Conservation (phyloP, 1,140 invertebrate species). For the Drosophila quadrilineata region DNA sequence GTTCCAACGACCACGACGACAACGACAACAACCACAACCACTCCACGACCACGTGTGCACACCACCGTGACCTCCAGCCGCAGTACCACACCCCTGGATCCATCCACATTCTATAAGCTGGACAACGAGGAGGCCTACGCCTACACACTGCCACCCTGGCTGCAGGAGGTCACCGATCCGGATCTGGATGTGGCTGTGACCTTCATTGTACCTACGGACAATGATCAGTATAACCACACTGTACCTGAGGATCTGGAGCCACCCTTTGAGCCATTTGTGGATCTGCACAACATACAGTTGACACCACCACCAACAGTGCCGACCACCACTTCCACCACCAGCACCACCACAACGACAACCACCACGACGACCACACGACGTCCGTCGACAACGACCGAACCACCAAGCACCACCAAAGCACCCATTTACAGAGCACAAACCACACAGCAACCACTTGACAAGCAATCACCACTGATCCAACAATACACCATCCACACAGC, state of each 20-base stretch:
- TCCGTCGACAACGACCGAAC: constrained; percentile 17
- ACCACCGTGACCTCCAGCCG: constrained; percentile 28
- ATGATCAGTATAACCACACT: constrained; percentile 72
- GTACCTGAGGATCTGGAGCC: constrained; percentile 61
- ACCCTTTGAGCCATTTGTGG: constrained; percentile 67
- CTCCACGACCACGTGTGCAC: constrained; percentile 11
- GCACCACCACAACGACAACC: constrained; percentile 7
- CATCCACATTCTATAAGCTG: constrained; percentile 43
- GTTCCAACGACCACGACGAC: constrained; percentile 33
- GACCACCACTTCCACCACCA: constrained; percentile 25
- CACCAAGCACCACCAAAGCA: constrained; percentile 46
- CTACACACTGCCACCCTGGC: constrained; percentile 69
- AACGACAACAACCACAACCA: constrained; percentile 30
- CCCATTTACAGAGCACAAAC: constrained; percentile 54
- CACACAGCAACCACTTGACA: constrained; percentile 19
- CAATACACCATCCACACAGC: constrained; percentile 49
- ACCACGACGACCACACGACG: constrained; percentile 56
- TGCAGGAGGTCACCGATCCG: constrained; percentile 73
- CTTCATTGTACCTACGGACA: constrained; percentile 66
- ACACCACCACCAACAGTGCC: constrained; percentile 43
- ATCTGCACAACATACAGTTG: constrained; percentile 62
- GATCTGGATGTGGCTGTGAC: constrained; percentile 75
- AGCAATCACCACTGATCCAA: constrained; percentile 41
- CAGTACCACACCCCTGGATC: constrained; percentile 59
- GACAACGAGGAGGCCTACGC: constrained; percentile 56